A percentile compares a stretch with the other conserved stretches of the same genome.
phyloP scores from a whole-genome alignment of 1,140 invertebrate genomes.

The Pantala flavescens region DNA sequence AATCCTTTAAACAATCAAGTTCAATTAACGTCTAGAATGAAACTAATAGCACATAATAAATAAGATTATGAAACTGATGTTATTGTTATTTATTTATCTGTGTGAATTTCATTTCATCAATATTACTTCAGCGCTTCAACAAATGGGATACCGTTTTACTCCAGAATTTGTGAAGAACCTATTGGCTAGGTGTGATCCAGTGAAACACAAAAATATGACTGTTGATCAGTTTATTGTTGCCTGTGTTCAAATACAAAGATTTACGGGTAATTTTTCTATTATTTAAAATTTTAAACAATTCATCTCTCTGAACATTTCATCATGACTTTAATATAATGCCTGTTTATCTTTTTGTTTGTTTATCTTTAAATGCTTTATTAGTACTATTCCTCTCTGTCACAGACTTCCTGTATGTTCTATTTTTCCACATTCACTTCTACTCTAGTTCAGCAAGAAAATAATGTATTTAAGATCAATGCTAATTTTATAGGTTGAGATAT shows the following conservation, averaged over 20 bases:
- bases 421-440: too few species aligned
- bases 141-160: conserved; percentile 82
- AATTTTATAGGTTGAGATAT: too few species aligned
- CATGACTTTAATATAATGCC: too few species aligned
- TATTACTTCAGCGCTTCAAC: conserved; percentile 51
- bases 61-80: background rate
- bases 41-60: background rate
- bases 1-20: too few species aligned
- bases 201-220: conserved; percentile 51
- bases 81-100: background rate
- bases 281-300: too few species aligned
- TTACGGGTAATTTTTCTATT: conserved; percentile 48
- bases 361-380: too few species aligned
- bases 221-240: conserved; percentile 81
- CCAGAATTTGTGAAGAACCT: conserved; percentile 66
- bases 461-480: too few species aligned
- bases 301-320: too few species aligned
- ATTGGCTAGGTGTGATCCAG: conserved; percentile 53
- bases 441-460: too few species aligned
- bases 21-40: background rate
- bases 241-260: conserved; percentile 75
- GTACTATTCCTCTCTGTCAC: too few species aligned
- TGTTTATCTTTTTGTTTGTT: too few species aligned
- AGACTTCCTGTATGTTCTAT: too few species aligned
- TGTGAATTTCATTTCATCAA: background rate